Base-by-base conservation (phyloP, 2,113 vertebrate species). In the Cryptotis parvus region DNA sequence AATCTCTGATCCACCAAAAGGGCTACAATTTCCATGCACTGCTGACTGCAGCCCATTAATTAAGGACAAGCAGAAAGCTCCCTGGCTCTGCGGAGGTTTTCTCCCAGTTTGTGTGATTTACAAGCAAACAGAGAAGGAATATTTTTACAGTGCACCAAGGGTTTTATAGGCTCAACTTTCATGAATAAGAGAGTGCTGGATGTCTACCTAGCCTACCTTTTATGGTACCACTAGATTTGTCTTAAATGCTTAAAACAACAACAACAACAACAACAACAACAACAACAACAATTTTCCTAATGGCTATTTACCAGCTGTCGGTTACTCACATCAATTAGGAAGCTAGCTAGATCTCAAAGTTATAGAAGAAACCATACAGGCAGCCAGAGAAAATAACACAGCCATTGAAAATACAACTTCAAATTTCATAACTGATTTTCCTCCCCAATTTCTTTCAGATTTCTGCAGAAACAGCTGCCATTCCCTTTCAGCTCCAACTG, bases 261-360 rank as follows among this genome's bases (percentile, higher is more conserved):
- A n/a, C n/a, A n/a, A n/a, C n/a, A n/a, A n/a, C n/a, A n/a, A n/a
- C n/a, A n/a, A n/a, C n/a, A n/a, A n/a, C n/a, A n/a, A n/a, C n/a
- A n/a, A n/a, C n/a, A n/a, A n/a, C n/a, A n/a, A n/a, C n/a, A n/a
- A n/a, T n/a, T n/a, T 78, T 94, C 29, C 93, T 96, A 95, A 97
- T n/a, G 92, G 90, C 89, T 95, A 86, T 95, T 96, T 95, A 90
- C 91, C 92, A 81, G 93, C 91, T 96, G 94, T 90, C 96, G 96
- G 94, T 93, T 91, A 93, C 85, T 95, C 66, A 94, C 24, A 94
- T 93, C 94, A 95, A 97, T 94, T 55, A 87, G 83, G 81, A 92
- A 86, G 73, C 75, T 82, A 18, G 1, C 61, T 24, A 45, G 15
- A 90, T 52, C 0, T 52, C 37, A 61, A 58, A 58, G 18, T 58